These are phyloP conservation scores for Artibeus lituratus DNA, from an alignment of 2,797 vertebrate species.

Conservation along the genomic window DNA sequence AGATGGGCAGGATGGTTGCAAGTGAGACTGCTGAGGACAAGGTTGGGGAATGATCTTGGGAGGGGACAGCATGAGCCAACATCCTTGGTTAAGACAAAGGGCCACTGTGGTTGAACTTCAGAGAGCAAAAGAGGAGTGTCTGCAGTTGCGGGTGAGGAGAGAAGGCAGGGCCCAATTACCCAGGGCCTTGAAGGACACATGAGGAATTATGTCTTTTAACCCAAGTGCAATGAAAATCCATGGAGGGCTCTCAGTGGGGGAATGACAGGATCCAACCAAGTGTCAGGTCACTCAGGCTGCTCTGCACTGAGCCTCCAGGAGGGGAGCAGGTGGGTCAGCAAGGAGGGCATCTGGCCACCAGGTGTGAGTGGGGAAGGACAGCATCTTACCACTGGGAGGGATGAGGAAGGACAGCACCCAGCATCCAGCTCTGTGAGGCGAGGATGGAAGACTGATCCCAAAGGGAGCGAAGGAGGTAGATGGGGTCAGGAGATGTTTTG, in stretches of 20 bases:
- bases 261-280: background rate
- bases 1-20: background rate
- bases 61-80: fast-evolving
- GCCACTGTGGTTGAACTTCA: fast-evolving
- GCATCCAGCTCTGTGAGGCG: too few relatives aligned
- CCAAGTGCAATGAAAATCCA: fast-evolving
- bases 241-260: background rate
- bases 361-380: too few relatives aligned
- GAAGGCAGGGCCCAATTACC: background rate
- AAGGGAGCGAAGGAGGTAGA: too few relatives aligned
- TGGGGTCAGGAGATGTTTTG: background rate
- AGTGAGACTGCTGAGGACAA: background rate
- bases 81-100: background rate
- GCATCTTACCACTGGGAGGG: background rate
- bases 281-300: background rate
- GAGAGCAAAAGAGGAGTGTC: background rate
- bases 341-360: background rate
- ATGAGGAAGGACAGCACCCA: too few relatives aligned
- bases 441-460: too few relatives aligned
- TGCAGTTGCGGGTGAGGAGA: fast-evolving
- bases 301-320: background rate
- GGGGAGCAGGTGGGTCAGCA: background rate
- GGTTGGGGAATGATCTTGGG: fast-evolving
- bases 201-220: background rate
- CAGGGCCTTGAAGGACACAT: background rate